Evolutionary conservation across 1,140 invertebrate species (phyloP), one percentile per base, ranked within the genome.

Genomic region (Choristoneura fumiferana): DNA sequence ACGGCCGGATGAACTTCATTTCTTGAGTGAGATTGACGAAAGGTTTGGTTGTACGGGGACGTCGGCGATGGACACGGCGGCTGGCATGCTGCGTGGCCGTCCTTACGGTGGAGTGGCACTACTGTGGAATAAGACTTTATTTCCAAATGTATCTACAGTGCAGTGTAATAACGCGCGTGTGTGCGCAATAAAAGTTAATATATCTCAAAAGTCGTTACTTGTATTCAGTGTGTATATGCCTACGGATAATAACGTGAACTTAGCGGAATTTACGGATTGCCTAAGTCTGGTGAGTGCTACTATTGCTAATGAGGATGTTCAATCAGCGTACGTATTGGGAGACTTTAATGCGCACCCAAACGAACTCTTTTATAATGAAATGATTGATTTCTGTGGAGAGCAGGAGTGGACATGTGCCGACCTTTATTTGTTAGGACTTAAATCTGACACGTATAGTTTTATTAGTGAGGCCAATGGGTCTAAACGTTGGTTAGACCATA

Each of bases 191-290:
- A 57, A 57, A 40, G 22, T 57, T 5, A 18, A 22, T 8, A 37
- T 57, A n/a, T 17, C 4, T 52, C 22, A 37, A 10, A 15, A 33
- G 6, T 45, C 54, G 5, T 8, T 36, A 9, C 18, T 57, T 9
- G 34, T 57, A 9, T 43, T 57, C 40, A 57, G 54, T 40, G 55
- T 57, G 9, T 62, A 62, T 15, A 62, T 62, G 60, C 60, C 60
- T 15, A 54, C 54, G 3, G 36, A 62, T 17, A 49, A 13, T 9
- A 1, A 35, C 1, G 45, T 38, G 12, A 57, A 62, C 35, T 17
- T 62, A 17, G 29, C 1, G 10, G 55, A 58, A 17, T 62, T 54
- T 15, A 58, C 61, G n/a, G 56, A 63, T 37, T 58, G 56, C 37
- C 38, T 63, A 0, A 34, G 49, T 35, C 8, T 17, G 6, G 18